phyloP scores from a whole-genome alignment of 37 sponge, comb jelly and placozoan species.

The Agelas oroides region DNA sequence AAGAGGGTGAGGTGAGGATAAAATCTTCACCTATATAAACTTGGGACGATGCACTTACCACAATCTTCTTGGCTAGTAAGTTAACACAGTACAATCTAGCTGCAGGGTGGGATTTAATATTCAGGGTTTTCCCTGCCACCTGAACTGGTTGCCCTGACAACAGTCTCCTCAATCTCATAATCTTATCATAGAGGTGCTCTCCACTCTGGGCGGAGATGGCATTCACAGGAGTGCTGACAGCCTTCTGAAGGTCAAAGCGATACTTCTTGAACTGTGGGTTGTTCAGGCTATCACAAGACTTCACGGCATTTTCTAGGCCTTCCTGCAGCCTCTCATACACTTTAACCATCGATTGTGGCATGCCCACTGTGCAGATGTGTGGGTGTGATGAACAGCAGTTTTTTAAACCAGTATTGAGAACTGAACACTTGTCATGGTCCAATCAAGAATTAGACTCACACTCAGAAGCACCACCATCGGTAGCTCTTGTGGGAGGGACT shows the following conservation, averaged over 20 bases:
- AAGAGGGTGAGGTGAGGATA: not conserved
- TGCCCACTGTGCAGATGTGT: slow-evolving; percentile 14
- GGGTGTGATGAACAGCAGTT: not conserved
- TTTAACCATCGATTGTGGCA: slow-evolving; percentile 27
- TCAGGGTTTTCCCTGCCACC: slow-evolving; percentile 53
- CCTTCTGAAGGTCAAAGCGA: slow-evolving; percentile 77
- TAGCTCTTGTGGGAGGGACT: too few species aligned
- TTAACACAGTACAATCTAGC: slow-evolving; percentile 70
- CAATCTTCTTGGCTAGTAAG: slow-evolving; percentile 81
- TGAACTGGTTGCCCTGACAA: slow-evolving; percentile 61
- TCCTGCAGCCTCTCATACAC: slow-evolving; percentile 39
- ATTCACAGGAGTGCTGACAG: slow-evolving; percentile 62
- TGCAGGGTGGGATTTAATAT: slow-evolving; percentile 49
- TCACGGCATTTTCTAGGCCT: not conserved
- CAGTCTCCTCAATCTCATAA: slow-evolving; percentile 45
- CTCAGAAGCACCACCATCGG: too few species aligned
- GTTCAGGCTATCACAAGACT: not conserved
- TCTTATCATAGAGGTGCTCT: slow-evolving; percentile 66
- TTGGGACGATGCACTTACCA: slow-evolving; percentile 74
- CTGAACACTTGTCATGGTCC: too few species aligned
- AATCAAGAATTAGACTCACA: too few species aligned
- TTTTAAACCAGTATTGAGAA: too few species aligned
- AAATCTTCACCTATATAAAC: too few species aligned
- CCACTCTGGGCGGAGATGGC: slow-evolving; percentile 76
- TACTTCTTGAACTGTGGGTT: slow-evolving; percentile 48